Evolutionary conservation across 1,140 invertebrate genomes (phyloP), one percentile per base, ranked within the genome.

Genomic region (Hestina assimilis): DNA sequence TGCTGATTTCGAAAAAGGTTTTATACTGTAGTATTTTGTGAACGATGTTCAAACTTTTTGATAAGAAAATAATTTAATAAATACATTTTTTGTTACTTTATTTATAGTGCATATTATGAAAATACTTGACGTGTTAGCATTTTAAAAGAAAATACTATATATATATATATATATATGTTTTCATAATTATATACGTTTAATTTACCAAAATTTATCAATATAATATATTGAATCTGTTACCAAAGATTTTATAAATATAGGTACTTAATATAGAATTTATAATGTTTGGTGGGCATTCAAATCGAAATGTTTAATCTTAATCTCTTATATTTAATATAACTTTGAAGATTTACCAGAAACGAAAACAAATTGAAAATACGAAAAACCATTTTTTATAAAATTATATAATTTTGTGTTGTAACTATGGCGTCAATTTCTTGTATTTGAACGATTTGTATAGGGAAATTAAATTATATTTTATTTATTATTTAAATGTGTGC

Each of bases 361-460:
- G 33, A 38, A 38, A 38, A 17, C 33, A 3, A 38, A 17, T 38
- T 38, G 8, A 38, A 38, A n/a, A 4, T 38, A 17, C 7, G 33
- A 38, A 19, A 52, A 41, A 58, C 24, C 35, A 51, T 40, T 78
- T 83, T 38, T 78, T 82, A 74, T 79, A 75, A 66, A 78, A 76
- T 67, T 59, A 56, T 74, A 72, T 65, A 69, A 77, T 51, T 58
- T 51, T 51, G 47, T 59, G 56, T 51, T 79, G 69, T 75, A 79
- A 79, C 72, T 75, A 80, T 73, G 66, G 75, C 64, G 81, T 87
- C 83, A 84, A 87, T 84, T 87, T 87, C 69, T 75, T 61, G 53
- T 78, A 78, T 78, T 70, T 70, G 62, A 77, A 72, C 60, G 66
- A 76, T 83, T 72, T 77, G 72, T 72, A 73, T 74, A 75, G 68